Base-by-base conservation (phyloP, 2,797 vertebrate genomes). In the Hemitrygon akajei region DNA sequence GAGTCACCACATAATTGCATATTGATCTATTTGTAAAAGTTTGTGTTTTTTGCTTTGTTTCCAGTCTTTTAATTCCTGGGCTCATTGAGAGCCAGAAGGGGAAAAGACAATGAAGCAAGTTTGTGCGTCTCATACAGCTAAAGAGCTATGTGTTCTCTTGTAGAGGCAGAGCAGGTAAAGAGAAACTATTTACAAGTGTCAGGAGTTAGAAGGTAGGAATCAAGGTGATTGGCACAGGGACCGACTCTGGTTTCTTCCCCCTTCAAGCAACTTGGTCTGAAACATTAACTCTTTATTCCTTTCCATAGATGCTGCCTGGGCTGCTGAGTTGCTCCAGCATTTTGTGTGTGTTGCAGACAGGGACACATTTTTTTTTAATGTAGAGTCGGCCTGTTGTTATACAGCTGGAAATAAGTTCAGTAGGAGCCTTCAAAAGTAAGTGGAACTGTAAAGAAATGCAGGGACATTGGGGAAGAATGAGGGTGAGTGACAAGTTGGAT, bases 1-100 rank as follows among this genome's bases (percentile, higher is more conserved):
- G 86, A 69, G 69, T 66, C 63, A 89, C 14, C 86, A 89, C 16
- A 69, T 89, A 69, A 89, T 89, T 89, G 69, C n/a, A 34, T 69
- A 89, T 69, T 69, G 86, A 89, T 89, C 63, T 89, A 22, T 69
- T 40, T 37, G 16, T 34, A 18, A 22, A 37, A n/a, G 30, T 1
- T 87, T 66, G 58, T 87, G 47, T 47, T 47, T 87, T 9, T 14
- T 66, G 82, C 82, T 86, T 63, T 12, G 12, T 63, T 86, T 12
- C 16, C 27, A n/a, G 7, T 60, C 27, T 7, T 86, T n/a, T n/a
- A 63, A 30, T 1, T 86, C 27, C 82, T 30, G 30, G 30, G 27
- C 16, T 86, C 58, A 63, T 1, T 30, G 82, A 81, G 25, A 58
- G 27, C 47, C 58, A 56, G 47, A 58, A 40, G 30, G 27, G 56